A percentile compares a stretch with the other conserved stretches of the same genome.
Evolutionary conservation across 2,797 vertebrate genomes (phyloP).

Genomic region (Coluber constrictor): DNA sequence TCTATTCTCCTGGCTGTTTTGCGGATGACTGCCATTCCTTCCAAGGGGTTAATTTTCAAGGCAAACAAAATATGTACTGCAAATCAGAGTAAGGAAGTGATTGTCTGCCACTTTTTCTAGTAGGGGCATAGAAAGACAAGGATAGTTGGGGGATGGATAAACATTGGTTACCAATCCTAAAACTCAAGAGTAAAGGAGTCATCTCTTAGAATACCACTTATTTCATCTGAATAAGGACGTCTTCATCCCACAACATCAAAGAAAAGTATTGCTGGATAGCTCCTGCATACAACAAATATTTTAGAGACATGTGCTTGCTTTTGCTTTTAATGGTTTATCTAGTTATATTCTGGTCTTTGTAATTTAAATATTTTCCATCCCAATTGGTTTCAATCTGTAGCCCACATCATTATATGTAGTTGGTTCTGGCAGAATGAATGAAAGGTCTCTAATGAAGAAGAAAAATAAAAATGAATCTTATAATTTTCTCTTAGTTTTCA

Average conservation of each 20-base stretch:
- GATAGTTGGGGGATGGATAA: too few relatives aligned
- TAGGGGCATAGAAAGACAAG: too few relatives aligned
- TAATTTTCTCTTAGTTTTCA: not conserved
- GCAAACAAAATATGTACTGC: not conserved
- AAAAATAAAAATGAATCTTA: not conserved
- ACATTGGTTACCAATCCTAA: not conserved
- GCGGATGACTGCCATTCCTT: not conserved
- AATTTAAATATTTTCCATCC: not conserved
- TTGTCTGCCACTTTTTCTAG: not conserved
- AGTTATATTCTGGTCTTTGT: not conserved
- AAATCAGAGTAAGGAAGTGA: not conserved
- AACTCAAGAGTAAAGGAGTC: not conserved
- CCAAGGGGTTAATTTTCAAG: not conserved
- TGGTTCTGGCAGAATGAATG: not conserved
- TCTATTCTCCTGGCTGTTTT: not conserved
- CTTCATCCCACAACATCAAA: not conserved
- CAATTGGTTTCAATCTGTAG: not conserved
- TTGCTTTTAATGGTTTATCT: not conserved
- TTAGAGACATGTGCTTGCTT: not conserved
- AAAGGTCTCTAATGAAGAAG: not conserved
- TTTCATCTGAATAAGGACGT: not conserved
- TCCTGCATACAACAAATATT: not conserved
- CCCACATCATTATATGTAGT: not conserved
- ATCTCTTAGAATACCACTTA: not conserved
- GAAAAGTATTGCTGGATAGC: not conserved